These are phyloP conservation scores for Xerus rutilus DNA, from an alignment of 2,797 vertebrate species.

Conservation along the genomic window DNA sequence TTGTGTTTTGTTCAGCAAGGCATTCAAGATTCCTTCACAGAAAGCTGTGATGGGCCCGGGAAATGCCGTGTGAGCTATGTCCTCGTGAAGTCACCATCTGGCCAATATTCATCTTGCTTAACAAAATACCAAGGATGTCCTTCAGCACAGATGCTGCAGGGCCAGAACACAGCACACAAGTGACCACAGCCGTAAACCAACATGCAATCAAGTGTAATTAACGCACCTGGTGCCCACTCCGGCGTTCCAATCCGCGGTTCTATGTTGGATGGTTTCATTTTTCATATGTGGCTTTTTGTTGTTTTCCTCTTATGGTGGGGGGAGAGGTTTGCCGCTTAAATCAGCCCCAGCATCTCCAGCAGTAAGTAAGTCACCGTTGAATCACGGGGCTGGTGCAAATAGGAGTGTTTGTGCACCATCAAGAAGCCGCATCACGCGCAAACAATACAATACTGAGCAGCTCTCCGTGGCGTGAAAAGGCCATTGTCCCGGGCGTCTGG, in stretches of 20 bases:
- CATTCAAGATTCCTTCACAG: slow-evolving; percentile 89
- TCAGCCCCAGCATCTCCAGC: neutral
- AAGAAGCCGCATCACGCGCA: slow-evolving; percentile 41
- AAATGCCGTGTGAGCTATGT: slow-evolving; percentile 84
- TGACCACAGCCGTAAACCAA: slow-evolving; percentile 85
- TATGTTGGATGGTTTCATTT: slow-evolving; percentile 67
- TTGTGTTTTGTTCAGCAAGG: slow-evolving; percentile 76
- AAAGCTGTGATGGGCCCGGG: slow-evolving; percentile 78
- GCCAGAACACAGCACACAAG: slow-evolving; percentile 84
- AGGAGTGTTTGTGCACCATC: neutral
- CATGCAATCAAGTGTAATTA: slow-evolving; percentile 86
- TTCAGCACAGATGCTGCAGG: slow-evolving; percentile 85
- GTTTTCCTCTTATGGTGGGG: neutral
- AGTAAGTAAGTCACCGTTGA: neutral
- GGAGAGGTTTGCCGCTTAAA: neutral
- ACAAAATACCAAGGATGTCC: slow-evolving; percentile 84
- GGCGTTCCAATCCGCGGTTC: fast-evolving
- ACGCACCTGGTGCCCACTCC: slow-evolving; percentile 85
- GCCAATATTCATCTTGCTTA: slow-evolving; percentile 88
- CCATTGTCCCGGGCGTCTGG: slow-evolving; percentile 78
- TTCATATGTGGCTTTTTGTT: neutral
- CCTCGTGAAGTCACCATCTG: slow-evolving; percentile 89
- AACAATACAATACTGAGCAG: slow-evolving; percentile 61
- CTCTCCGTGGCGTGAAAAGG: slow-evolving; percentile 77
- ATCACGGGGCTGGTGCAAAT: neutral